Evolutionary conservation across 2,888 invertebrate genomes (phyloP).

Genomic region (Dynastes hyllus): DNA sequence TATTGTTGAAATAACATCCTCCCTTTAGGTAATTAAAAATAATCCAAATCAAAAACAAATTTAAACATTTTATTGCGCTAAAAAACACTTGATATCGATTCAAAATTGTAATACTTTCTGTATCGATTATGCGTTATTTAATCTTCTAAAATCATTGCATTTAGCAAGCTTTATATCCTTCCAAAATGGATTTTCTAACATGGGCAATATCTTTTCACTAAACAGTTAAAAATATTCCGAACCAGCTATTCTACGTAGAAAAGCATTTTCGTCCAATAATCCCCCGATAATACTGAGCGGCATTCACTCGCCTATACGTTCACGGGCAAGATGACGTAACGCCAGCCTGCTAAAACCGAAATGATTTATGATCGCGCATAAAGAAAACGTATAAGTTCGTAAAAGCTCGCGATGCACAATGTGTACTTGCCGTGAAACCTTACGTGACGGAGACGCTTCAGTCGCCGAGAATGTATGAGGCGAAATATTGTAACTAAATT

Average conservation of each 20-base stretch:
- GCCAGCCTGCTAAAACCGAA: slow-evolving; percentile 18
- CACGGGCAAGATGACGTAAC: neutral
- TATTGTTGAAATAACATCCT: too few species aligned
- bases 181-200: too few species aligned
- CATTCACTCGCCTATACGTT: slow-evolving; percentile 2
- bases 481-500: slow-evolving; percentile 28
- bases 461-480: neutral
- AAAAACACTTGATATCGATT: too few species aligned
- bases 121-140: too few species aligned
- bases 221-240: neutral
- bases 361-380: slow-evolving; percentile 28
- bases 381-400: slow-evolving; percentile 17
- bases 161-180: too few species aligned
- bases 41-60: too few species aligned
- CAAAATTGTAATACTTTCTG: too few species aligned
- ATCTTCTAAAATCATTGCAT: too few species aligned
- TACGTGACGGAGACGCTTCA: neutral
- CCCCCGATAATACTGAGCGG: neutral
- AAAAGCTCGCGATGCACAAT: neutral
- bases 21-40: too few species aligned
- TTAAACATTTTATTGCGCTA: too few species aligned
- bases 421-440: neutral
- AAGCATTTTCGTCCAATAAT: slow-evolving; percentile 23
- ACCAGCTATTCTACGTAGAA: neutral
- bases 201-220: neutral